These are phyloP conservation scores for Drosophila glabriapex DNA, from an alignment of 2,888 invertebrate genomes.

Conservation along the genomic window DNA sequence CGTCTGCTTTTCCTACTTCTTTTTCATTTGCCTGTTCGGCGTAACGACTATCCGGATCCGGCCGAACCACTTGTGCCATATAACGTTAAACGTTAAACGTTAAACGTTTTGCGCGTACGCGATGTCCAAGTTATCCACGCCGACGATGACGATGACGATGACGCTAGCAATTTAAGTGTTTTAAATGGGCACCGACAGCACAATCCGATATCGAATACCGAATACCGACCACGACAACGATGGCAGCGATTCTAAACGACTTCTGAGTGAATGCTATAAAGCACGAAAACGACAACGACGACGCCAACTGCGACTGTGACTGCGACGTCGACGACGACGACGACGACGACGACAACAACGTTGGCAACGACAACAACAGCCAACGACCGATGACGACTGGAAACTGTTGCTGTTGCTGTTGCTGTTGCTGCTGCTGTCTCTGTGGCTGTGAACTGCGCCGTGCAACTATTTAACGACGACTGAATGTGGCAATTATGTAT, in stretches of 20 bases:
- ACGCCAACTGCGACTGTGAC: conserved; percentile 48
- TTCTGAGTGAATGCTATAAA: conserved; percentile 81
- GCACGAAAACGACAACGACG: conserved; percentile 71
- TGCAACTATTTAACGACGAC: conserved; percentile 85
- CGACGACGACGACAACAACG: conserved; percentile 35
- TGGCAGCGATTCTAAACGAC: conserved; percentile 78
- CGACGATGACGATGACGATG: conserved; percentile 39
- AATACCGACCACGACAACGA: conserved; percentile 80
- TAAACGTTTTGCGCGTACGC: conserved; percentile 65
- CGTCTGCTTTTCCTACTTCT: conserved; percentile 3
- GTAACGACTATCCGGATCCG: conserved; percentile 45
- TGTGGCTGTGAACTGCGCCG: conserved; percentile 81
- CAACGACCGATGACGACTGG: conserved; percentile 60
- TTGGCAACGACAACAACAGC: conserved; percentile 51
- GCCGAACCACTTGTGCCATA: conserved; percentile 45
- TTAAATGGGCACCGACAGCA: conserved; percentile 60
- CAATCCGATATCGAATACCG: conserved; percentile 73
- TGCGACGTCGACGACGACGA: conserved; percentile 33
- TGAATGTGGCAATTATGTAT: conserved; percentile 85
- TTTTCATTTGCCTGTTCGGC: conserved; percentile 2
- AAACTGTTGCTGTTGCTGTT: conserved; percentile 60
- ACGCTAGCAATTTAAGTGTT: conserved; percentile 47
- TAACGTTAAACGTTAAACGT: conserved; percentile 50
- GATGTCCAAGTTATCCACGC: conserved; percentile 44
- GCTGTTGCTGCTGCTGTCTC: conserved; percentile 42